Conservation (phyloP, 2,113 vertebrate genomes). For the Oncorhynchus nerka region DNA sequence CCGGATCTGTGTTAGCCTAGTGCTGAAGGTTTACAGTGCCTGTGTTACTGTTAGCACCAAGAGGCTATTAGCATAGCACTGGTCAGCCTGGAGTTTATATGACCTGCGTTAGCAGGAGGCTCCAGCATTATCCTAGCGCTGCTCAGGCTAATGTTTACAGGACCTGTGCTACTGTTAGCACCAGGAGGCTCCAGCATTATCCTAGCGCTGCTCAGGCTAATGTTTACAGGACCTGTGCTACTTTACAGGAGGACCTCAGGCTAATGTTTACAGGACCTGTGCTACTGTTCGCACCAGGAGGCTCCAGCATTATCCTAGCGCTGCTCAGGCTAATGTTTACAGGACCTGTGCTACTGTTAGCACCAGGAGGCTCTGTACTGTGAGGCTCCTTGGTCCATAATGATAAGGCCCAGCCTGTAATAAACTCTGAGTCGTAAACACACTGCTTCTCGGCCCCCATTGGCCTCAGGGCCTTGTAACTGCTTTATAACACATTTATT, state of each 20-base stretch:
- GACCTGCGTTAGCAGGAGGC: constrained; percentile 19
- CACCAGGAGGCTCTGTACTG: background rate
- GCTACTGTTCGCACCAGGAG: too few relatives aligned
- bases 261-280: too few relatives aligned
- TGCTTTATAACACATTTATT: constrained; percentile 76
- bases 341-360: too few relatives aligned
- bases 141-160: too few relatives aligned
- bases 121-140: too few relatives aligned
- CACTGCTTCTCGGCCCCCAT: constrained; percentile 63
- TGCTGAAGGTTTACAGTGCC: constrained; percentile 48
- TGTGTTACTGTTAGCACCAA: constrained; percentile 36
- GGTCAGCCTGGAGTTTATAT: background rate
- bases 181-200: too few relatives aligned
- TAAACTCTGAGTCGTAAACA: constrained; percentile 74
- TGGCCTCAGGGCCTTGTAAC: constrained; percentile 69
- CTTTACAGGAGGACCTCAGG: too few relatives aligned
- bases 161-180: too few relatives aligned
- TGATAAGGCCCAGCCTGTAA: constrained; percentile 69
- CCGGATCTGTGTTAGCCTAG: constrained; percentile 30
- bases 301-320: too few relatives aligned
- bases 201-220: too few relatives aligned
- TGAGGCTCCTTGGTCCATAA: constrained; percentile 55
- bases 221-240: too few relatives aligned
- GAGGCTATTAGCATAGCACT: constrained; percentile 1
- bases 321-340: too few relatives aligned